Conservation (phyloP, 2,888 invertebrate species). For the Rhamnusium bicolor region DNA sequence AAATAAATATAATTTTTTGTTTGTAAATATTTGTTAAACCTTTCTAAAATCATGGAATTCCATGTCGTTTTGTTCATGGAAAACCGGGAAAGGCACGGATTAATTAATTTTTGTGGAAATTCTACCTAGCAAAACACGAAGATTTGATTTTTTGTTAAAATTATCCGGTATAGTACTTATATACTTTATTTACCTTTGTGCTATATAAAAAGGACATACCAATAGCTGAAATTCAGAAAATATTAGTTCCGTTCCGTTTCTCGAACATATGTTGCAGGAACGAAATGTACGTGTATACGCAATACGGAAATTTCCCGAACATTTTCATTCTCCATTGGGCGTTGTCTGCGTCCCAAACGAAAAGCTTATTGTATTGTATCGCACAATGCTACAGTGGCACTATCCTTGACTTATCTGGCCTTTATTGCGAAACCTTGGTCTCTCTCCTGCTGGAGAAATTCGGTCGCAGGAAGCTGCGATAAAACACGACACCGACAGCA, state of each 20-base stretch:
- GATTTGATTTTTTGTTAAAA: no score
- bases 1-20: no score
- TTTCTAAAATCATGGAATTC: no score
- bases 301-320: slow-evolving; percentile 1
- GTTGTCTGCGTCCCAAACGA: slow-evolving; percentile 22
- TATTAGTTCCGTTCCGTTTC: background rate
- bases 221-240: background rate
- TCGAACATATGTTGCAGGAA: background rate
- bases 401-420: slow-evolving; percentile 36
- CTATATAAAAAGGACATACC: no score
- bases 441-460: slow-evolving; percentile 22
- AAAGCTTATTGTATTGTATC: slow-evolving; percentile 26
- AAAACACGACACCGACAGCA: slow-evolving; percentile 27
- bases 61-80: no score
- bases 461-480: slow-evolving; percentile 29
- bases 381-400: slow-evolving; percentile 18
- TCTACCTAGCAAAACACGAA: no score
- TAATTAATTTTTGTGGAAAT: no score
- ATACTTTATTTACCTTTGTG: no score
- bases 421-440: slow-evolving; percentile 29
- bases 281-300: background rate
- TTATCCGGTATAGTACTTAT: no score
- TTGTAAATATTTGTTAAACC: no score
- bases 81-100: no score
- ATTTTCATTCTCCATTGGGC: background rate